Conservation (phyloP, 2,888 invertebrate genomes). For the Drosophila paucipuncta region DNA sequence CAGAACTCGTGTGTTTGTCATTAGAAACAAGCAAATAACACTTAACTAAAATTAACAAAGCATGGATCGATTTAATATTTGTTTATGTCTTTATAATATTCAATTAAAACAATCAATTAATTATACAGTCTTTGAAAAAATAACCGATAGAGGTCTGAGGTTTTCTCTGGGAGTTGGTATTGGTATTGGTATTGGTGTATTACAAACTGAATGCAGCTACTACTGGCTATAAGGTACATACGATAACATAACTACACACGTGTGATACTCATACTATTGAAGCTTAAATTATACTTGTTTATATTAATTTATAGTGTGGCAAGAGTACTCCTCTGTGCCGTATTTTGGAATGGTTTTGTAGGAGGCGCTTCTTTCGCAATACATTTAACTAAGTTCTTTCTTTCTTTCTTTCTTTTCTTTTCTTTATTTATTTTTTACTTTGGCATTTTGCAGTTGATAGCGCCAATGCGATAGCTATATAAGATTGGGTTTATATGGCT, state of each 20-base stretch:
- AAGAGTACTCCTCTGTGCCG: constrained; percentile 37
- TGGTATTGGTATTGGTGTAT: constrained; percentile 44
- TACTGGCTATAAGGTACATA: constrained; percentile 78
- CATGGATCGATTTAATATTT: constrained; percentile 38
- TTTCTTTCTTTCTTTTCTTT: constrained; percentile 1
- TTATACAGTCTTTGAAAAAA: constrained; percentile 67
- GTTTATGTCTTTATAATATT: constrained; percentile 28
- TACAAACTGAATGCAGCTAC: constrained; percentile 57
- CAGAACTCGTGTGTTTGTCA: constrained; percentile 16
- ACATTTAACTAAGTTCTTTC: constrained; percentile 43
- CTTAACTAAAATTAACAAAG: constrained; percentile 50
- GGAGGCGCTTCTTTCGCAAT: constrained; percentile 60
- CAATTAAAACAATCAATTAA: constrained; percentile 44
- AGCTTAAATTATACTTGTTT: constrained; percentile 28
- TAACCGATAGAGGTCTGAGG: constrained; percentile 70
- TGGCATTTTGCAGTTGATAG: constrained; percentile 69
- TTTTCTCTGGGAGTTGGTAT: constrained; percentile 60
- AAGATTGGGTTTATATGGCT: constrained; percentile 42
- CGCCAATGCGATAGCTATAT: constrained; percentile 53
- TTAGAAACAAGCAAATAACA: constrained; percentile 36
- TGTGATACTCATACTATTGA: constrained; percentile 8
- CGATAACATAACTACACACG: constrained; percentile 38
- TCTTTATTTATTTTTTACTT: constrained; percentile 59
- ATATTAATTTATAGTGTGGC: constrained; percentile 34
- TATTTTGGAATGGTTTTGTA: constrained; percentile 63